Evolutionary conservation across 2,797 vertebrate species (phyloP).

Genomic region (Poecilia velifera): DNA sequence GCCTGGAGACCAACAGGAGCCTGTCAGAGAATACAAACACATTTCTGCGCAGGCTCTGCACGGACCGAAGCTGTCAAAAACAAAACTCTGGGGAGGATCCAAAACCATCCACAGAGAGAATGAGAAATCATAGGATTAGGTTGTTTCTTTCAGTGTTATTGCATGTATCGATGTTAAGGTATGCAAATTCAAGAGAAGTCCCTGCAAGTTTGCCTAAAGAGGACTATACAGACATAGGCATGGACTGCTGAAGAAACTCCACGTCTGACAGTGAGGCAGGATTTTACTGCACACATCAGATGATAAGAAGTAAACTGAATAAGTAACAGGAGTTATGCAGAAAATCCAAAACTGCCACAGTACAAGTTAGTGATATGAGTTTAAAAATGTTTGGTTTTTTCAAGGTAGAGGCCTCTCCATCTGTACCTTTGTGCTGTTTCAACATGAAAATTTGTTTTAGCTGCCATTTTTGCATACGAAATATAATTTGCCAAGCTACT

Average conservation of each 20-base stretch:
- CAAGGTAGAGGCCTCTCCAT: background rate
- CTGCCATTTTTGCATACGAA: no score
- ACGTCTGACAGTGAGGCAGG: background rate
- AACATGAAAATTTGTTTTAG: background rate
- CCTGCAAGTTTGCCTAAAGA: conserved; percentile 1
- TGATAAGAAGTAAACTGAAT: conserved; percentile 6
- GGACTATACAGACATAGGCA: conserved; percentile 13
- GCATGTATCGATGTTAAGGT: conserved; percentile 4
- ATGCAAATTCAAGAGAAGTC: background rate
- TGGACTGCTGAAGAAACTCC: conserved; percentile 8
- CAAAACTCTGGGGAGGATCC: conserved; percentile 33
- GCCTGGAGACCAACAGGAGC: conserved; percentile 51
- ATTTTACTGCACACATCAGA: conserved; percentile 13
- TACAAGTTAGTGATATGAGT: background rate
- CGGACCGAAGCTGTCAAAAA: conserved; percentile 35
- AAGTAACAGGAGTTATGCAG: conserved; percentile 2
- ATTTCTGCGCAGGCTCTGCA: background rate
- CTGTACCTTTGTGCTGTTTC: background rate
- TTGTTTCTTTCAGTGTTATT: conserved; percentile 26
- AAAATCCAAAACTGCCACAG: background rate
- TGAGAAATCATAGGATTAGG: conserved; percentile 8
- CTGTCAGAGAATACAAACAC: conserved; percentile 42
- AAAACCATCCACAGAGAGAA: conserved; percentile 19
- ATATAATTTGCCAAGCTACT: background rate
- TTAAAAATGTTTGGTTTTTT: background rate